Percentiles rank a stretch among this genome's conserved stretches.
Evolutionary conservation across 2,113 vertebrate species (phyloP).

Genomic region (Halcyon malimbica): DNA sequence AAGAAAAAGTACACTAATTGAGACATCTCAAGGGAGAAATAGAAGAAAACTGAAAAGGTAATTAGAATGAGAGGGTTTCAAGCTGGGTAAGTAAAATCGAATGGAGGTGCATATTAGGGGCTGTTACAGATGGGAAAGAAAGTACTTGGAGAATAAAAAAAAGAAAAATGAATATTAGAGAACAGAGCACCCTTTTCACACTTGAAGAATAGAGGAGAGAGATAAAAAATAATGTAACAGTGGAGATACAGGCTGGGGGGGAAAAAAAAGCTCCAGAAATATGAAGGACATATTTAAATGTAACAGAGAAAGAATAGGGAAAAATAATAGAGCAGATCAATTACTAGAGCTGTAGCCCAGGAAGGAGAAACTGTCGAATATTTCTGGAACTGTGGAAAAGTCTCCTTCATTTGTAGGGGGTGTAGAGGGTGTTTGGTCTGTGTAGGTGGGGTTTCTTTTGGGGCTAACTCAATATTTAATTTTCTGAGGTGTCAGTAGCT

Average conservation of each 20-base stretch:
- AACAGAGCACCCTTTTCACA: constrained; percentile 62
- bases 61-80: constrained; percentile 80
- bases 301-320: constrained; percentile 46
- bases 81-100: constrained; percentile 76
- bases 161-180: constrained; percentile 59
- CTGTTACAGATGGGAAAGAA: constrained; percentile 67
- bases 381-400: constrained; percentile 36
- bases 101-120: constrained; percentile 68
- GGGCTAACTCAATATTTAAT: background rate
- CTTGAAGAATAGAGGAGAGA: constrained; percentile 65
- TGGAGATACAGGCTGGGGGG: background rate
- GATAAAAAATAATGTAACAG: constrained; percentile 44
- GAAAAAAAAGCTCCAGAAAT: constrained; percentile 23
- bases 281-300: constrained; percentile 71
- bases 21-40: constrained; percentile 80
- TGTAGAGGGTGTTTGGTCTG: background rate
- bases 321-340: constrained; percentile 71
- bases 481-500: background rate
- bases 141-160: constrained; percentile 43
- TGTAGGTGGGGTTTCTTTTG: background rate
- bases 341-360: constrained; percentile 45
- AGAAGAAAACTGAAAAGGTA: constrained; percentile 76
- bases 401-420: background rate
- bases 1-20: constrained; percentile 84
- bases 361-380: constrained; percentile 44